Conservation (phyloP, 2,113 vertebrate genomes). For the Crotalus horridus region DNA sequence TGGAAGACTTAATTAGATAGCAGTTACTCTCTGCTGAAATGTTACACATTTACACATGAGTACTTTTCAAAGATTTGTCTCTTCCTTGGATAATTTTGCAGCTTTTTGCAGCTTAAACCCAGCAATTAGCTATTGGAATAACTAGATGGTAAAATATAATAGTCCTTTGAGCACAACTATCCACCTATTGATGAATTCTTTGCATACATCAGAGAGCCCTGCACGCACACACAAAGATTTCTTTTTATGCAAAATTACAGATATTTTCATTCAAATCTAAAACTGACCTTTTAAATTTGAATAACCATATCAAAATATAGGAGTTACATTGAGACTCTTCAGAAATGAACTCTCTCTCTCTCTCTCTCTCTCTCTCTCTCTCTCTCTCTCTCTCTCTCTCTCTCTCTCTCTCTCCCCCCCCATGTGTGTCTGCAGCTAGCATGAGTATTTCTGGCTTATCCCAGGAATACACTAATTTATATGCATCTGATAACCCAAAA, state of each 20-base stretch:
- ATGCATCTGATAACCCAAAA: slow-evolving; percentile 49
- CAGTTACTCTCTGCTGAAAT: not conserved
- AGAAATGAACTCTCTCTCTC: not conserved
- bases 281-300: slow-evolving; percentile 31
- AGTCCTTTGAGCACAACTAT: not conserved
- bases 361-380: no score
- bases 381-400: not conserved
- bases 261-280: not conserved
- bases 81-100: not conserved
- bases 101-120: not conserved
- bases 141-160: not conserved
- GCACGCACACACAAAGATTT: not conserved
- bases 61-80: not conserved
- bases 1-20: not conserved
- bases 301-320: not conserved
- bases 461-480: slow-evolving; percentile 43
- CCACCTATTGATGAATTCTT: not conserved
- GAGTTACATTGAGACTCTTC: slow-evolving; percentile 19
- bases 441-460: slow-evolving; percentile 14
- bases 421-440: slow-evolving; percentile 19
- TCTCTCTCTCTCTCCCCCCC: not conserved
- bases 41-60: not conserved
- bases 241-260: slow-evolving; percentile 22
- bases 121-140: slow-evolving; percentile 2
- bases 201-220: not conserved